phyloP scores from a whole-genome alignment of 2,113 vertebrate genomes.

The Pleuronectes platessa region DNA sequence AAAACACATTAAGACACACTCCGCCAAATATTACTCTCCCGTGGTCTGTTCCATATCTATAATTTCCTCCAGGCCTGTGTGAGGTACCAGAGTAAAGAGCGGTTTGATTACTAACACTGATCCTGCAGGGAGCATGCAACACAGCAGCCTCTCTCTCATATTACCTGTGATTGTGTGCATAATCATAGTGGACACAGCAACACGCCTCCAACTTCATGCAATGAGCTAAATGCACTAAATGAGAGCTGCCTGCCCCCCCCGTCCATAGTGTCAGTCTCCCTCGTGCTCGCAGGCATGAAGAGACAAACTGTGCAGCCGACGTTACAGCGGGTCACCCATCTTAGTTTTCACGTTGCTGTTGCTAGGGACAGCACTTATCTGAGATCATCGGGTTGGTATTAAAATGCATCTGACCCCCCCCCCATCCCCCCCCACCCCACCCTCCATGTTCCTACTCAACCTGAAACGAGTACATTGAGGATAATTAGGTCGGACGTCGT shows the following conservation, averaged over 20 bases:
- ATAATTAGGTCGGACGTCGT: slow-evolving; percentile 22
- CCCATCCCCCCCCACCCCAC: no score
- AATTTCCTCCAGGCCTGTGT: background rate
- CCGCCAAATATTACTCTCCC: no score
- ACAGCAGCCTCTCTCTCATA: slow-evolving; percentile 4
- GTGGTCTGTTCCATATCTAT: background rate
- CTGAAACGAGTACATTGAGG: slow-evolving; percentile 34
- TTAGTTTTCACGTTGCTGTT: background rate
- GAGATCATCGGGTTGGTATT: slow-evolving; percentile 24
- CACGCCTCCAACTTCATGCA: slow-evolving; percentile 1
- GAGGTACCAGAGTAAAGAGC: slow-evolving; percentile 14
- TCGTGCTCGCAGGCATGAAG: background rate
- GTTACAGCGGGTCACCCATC: background rate
- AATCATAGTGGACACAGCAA: slow-evolving; percentile 14
- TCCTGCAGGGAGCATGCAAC: slow-evolving; percentile 4
- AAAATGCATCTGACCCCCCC: slow-evolving; percentile 43
- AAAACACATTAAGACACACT: background rate
- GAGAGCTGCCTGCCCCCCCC: background rate
- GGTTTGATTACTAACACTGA: slow-evolving; percentile 9
- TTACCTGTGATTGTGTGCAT: slow-evolving; percentile 13
- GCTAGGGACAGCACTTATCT: slow-evolving; percentile 39
- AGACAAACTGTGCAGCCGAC: background rate
- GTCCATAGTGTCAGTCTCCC: background rate
- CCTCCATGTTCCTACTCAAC: slow-evolving; percentile 32
- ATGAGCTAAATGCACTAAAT: slow-evolving; percentile 1